Evolutionary conservation across 2,113 vertebrate species (phyloP).

Genomic region (Nesoenas mayeri): DNA sequence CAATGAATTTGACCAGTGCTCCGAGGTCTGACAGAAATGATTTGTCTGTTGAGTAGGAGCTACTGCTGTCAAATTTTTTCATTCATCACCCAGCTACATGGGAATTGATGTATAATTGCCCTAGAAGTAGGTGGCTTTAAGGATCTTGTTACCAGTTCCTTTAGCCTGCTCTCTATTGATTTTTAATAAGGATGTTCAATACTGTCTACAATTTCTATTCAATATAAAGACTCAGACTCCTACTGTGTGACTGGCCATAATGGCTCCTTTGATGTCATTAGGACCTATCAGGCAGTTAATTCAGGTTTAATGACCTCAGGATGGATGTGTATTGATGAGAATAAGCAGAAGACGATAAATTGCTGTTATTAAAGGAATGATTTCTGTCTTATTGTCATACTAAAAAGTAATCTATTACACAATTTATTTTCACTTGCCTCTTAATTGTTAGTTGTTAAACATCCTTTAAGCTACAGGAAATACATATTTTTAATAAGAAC

Average conservation of each 20-base stretch:
- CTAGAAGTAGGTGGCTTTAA: neutral
- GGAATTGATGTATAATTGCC: neutral
- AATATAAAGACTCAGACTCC: neutral
- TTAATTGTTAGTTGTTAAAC: neutral
- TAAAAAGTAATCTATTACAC: neutral
- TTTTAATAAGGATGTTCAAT: neutral
- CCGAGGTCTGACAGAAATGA: neutral
- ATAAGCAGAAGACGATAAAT: neutral
- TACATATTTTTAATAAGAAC: neutral
- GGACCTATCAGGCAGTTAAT: neutral
- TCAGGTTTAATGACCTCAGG: neutral
- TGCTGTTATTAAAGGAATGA: neutral
- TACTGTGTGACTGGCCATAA: neutral
- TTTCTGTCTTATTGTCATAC: neutral
- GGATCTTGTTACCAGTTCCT: neutral
- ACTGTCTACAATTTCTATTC: neutral
- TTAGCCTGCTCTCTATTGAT: neutral
- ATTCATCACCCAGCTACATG: neutral
- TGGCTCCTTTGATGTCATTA: neutral
- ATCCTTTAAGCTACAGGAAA: neutral
- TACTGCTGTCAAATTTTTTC: neutral
- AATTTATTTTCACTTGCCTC: neutral
- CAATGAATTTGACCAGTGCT: neutral
- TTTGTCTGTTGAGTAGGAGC: neutral
- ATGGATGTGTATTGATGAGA: neutral